A percentile compares a stretch with the other conserved stretches of the same genome.
phyloP scores from a whole-genome alignment of 2,113 vertebrate genomes.

The Carettochelys insculpta region DNA sequence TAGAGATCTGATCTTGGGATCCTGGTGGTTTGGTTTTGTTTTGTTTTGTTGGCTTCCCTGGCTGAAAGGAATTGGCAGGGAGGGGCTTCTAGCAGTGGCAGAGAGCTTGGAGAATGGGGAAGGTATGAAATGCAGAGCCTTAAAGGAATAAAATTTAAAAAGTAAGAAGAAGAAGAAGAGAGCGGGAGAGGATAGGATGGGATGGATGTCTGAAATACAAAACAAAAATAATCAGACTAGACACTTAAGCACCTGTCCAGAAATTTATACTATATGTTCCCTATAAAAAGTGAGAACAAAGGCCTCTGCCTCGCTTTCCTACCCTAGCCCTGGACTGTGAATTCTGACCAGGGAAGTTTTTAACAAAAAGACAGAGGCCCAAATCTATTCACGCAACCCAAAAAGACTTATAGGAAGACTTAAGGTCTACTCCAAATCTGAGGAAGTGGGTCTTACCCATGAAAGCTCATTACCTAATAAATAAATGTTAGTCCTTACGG shows the following conservation, averaged over 20 bases:
- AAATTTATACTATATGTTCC: no score
- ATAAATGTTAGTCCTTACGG: no score
- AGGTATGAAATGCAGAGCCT: neutral
- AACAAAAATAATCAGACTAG: accelerated
- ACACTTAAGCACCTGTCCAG: neutral
- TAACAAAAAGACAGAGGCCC: no score
- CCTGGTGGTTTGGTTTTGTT: neutral
- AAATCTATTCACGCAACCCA: no score
- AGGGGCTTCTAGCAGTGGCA: neutral
- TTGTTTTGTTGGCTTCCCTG: accelerated
- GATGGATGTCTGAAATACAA: neutral
- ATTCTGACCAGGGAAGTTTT: no score
- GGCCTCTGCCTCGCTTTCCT: no score
- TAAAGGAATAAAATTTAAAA: neutral
- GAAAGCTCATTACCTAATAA: no score
- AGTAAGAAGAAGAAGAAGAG: neutral
- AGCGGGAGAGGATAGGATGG: neutral
- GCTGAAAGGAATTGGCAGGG: neutral
- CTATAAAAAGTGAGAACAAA: no score
- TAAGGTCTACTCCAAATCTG: no score
- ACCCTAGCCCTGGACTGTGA: no score
- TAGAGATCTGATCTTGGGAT: neutral
- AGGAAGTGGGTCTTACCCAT: no score
- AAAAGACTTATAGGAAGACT: no score
- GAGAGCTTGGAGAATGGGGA: neutral